These are phyloP conservation scores for Rhinichthys klamathensis DNA, from an alignment of 2,113 vertebrate species.

Conservation along the genomic window DNA sequence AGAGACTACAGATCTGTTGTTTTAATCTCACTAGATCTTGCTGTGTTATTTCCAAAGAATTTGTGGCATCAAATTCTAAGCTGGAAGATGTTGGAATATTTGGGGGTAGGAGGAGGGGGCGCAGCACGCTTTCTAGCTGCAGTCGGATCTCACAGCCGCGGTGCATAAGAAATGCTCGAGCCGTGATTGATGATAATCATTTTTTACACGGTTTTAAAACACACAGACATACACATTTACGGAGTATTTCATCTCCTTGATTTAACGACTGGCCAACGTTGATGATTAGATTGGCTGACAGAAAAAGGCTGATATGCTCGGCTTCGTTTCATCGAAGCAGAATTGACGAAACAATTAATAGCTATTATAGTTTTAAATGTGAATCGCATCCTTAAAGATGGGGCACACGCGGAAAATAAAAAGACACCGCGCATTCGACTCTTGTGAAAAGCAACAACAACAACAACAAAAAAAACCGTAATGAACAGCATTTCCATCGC, in stretches of 20 bases:
- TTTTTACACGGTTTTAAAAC: not conserved
- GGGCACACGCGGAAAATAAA: not conserved
- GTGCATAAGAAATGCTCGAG: constrained; percentile 62
- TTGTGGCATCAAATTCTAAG: constrained; percentile 57
- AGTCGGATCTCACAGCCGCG: constrained; percentile 64
- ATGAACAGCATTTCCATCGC: constrained; percentile 45
- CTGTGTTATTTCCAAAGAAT: constrained; percentile 44
- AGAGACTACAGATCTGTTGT: not conserved
- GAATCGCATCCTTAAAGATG: not conserved
- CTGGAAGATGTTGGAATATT: constrained; percentile 66
- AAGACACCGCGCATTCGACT: not conserved
- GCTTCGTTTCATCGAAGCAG: constrained; percentile 14
- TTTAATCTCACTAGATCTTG: not conserved
- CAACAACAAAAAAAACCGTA: not conserved
- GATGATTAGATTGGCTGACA: not conserved
- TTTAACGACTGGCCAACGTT: constrained; percentile 12
- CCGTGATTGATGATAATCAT: constrained; percentile 66
- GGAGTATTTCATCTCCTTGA: not conserved
- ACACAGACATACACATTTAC: not conserved
- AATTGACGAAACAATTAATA: constrained; percentile 17
- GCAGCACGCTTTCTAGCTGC: constrained; percentile 69
- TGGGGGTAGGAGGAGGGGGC: constrained; percentile 52
- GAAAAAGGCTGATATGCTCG: not conserved
- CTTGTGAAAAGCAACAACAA: not conserved
- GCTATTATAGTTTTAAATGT: not conserved